phyloP scores from a whole-genome alignment of 2,113 vertebrate genomes.

The Microtus ochrogaster region DNA sequence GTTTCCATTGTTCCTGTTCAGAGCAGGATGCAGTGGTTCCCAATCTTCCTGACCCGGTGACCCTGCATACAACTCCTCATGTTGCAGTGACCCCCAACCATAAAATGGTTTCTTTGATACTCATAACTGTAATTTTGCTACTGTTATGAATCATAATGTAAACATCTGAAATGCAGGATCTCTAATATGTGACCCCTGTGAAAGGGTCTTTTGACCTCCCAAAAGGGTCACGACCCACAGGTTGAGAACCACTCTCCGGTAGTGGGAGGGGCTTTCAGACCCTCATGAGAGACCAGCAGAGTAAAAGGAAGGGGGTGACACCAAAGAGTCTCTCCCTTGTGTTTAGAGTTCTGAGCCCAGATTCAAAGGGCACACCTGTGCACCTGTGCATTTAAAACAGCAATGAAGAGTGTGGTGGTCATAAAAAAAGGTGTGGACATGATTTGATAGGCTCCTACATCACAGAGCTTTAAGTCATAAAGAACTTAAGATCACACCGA shows the following conservation, averaged over 20 bases:
- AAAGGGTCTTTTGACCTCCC: neutral
- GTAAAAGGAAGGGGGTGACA: neutral
- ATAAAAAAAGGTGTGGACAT: neutral
- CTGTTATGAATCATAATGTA: neutral
- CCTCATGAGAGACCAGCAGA: neutral
- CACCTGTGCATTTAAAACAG: neutral
- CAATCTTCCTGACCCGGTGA: rapidly evolving
- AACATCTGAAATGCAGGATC: no score
- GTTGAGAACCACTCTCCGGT: neutral
- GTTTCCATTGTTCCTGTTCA: neutral
- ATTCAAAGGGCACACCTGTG: neutral
- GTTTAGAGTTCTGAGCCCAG: neutral
- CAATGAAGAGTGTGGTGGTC: neutral
- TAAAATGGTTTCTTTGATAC: neutral
- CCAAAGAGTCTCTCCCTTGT: neutral
- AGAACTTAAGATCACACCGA: neutral
- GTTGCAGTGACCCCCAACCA: neutral
- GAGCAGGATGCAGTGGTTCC: neutral
- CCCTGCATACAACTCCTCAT: neutral
- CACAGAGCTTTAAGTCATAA: neutral
- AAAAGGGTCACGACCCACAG: no score
- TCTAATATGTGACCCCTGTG: neutral
- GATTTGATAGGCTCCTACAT: neutral
- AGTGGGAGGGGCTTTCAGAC: neutral
- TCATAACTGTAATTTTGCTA: neutral